A percentile compares a stretch with the other conserved stretches of the same genome.
phyloP scores from a whole-genome alignment of 1,140 invertebrate genomes.

The Anastrepha obliqua region DNA sequence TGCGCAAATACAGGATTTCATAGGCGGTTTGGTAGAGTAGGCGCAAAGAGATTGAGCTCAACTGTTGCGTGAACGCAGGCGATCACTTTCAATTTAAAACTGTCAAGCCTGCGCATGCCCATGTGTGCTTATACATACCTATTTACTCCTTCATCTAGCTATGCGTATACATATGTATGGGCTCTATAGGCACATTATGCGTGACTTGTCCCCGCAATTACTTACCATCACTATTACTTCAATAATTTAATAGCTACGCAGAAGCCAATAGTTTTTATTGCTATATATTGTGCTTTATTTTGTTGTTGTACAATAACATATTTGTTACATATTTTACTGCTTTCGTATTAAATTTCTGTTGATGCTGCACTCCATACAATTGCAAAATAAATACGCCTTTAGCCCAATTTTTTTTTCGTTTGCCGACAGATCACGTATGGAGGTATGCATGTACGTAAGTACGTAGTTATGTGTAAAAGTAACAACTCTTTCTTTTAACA shows the following conservation, averaged over 20 bases:
- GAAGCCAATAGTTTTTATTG: not conserved
- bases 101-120: slow-evolving; percentile 22
- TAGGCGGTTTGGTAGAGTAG: not conserved
- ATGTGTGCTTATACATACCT: not conserved
- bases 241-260: not conserved
- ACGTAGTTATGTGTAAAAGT: not conserved
- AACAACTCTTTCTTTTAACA: not conserved
- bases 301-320: not conserved
- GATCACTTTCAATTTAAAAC: slow-evolving; percentile 32
- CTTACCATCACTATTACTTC: not conserved
- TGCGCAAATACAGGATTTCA: not conserved
- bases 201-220: slow-evolving; percentile 20
- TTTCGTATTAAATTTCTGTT: slow-evolving; percentile 10
- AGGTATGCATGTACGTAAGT: not conserved
- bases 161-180: not conserved
- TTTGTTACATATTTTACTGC: not conserved
- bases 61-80: slow-evolving; percentile 9
- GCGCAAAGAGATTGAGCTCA: not conserved
- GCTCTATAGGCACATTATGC: not conserved
- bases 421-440: not conserved
- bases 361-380: slow-evolving; percentile 3
- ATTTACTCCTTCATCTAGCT: not conserved
- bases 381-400: slow-evolving; percentile 10
- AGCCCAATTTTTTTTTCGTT: not conserved
- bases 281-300: not conserved